Evolutionary conservation across 2,113 vertebrate genomes (phyloP).

Genomic region (Laticauda laticaudata): DNA sequence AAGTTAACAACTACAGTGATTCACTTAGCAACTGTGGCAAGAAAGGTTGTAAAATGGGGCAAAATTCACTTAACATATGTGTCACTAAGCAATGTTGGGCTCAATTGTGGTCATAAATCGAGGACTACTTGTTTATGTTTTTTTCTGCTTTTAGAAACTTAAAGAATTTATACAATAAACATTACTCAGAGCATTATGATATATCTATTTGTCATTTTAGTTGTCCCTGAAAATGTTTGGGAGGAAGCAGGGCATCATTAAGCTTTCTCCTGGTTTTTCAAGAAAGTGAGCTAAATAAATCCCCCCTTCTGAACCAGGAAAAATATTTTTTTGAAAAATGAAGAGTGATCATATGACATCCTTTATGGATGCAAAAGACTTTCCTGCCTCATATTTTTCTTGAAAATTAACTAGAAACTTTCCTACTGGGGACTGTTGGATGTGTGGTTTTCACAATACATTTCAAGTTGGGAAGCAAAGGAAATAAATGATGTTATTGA

Average conservation of each 20-base stretch:
- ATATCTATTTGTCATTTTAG: neutral
- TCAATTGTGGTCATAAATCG: neutral
- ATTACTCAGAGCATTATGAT: neutral
- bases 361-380: neutral
- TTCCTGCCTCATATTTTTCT: neutral
- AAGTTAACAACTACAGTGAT: too few relatives aligned
- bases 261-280: neutral
- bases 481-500: neutral
- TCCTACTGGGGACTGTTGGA: neutral
- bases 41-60: neutral
- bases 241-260: neutral
- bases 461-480: neutral
- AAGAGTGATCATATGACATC: neutral
- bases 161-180: neutral
- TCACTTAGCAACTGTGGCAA: neutral
- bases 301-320: neutral
- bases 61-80: neutral
- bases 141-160: neutral
- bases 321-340: neutral
- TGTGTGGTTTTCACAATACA: neutral
- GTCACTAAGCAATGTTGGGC: neutral
- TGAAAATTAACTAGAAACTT: neutral
- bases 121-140: neutral
- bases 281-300: neutral
- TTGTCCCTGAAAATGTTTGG: neutral